Conservation (phyloP, 1,140 invertebrate species). For the Leptinotarsa undecemlineata region DNA sequence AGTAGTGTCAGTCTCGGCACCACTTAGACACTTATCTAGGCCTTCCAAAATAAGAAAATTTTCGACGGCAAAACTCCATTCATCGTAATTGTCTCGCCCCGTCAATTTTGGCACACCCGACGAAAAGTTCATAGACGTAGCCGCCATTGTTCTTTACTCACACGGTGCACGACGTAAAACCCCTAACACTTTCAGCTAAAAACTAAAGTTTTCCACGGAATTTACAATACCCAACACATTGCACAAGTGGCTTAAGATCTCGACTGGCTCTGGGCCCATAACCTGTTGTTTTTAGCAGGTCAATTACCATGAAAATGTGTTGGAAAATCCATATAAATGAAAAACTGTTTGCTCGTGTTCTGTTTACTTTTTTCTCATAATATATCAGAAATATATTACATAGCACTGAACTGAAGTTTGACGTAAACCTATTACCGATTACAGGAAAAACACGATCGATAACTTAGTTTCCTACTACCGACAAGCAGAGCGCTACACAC, state of each 20-base stretch:
- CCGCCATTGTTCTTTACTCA: too few relatives aligned
- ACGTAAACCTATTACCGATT: too few relatives aligned
- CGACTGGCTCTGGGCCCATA: constrained; percentile 10
- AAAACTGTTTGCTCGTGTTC: too few relatives aligned
- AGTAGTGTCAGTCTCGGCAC: constrained; percentile 27
- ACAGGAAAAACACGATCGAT: too few relatives aligned
- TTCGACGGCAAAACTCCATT: constrained; percentile 41
- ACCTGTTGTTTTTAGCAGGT: background rate
- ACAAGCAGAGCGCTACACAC: too few relatives aligned
- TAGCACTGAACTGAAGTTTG: too few relatives aligned
- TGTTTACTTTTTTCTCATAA: too few relatives aligned
- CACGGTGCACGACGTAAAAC: background rate
- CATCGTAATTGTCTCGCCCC: constrained; percentile 40
- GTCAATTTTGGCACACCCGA: constrained; percentile 38
- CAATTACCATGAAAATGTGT: too few relatives aligned
- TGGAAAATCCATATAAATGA: too few relatives aligned
- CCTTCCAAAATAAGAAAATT: constrained; percentile 43
- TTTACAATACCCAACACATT: background rate
- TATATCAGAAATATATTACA: too few relatives aligned
- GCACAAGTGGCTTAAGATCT: background rate
- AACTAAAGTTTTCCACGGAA: background rate
- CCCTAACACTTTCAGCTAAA: background rate
- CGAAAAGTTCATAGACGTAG: constrained; percentile 32
- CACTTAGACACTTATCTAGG: constrained; percentile 35
- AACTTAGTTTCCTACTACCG: too few relatives aligned